Evolutionary conservation across 1,140 invertebrate species (phyloP).

Genomic region (Microplitis demolitor): DNA sequence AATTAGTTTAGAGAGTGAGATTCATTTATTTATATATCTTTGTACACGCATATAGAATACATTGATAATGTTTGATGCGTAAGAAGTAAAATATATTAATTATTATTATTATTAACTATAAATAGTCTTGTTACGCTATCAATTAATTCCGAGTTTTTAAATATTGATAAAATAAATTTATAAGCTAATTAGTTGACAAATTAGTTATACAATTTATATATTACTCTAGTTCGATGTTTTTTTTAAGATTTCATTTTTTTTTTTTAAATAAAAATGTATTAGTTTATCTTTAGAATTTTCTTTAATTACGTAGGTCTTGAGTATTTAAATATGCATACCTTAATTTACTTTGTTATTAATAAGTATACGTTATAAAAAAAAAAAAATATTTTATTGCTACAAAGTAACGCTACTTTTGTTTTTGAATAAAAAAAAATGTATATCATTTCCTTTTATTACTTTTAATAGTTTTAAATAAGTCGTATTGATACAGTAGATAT

Average conservation of each 20-base stretch:
- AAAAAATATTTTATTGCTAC: too few species aligned
- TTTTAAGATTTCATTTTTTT: too few species aligned
- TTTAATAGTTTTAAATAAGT: too few species aligned
- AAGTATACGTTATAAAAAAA: too few species aligned
- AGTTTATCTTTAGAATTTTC: neutral
- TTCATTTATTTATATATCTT: neutral
- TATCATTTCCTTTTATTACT: too few species aligned
- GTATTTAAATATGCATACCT: neutral
- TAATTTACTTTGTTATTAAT: neutral
- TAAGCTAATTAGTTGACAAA: neutral
- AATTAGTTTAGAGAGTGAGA: neutral
- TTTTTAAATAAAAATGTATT: neutral
- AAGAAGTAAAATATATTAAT: neutral
- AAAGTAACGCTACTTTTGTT: too few species aligned
- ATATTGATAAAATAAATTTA: neutral
- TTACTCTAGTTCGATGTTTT: neutral
- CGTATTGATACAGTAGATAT: too few species aligned
- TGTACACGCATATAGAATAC: neutral
- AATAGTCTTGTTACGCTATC: neutral
- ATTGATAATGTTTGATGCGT: neutral
- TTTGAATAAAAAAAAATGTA: too few species aligned
- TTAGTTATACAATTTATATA: neutral
- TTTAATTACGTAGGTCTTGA: neutral
- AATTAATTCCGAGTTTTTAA: constrained; percentile 1
- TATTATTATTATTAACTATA: neutral